Base-by-base conservation (phyloP, 2,797 vertebrate genomes). In the Typhlichthys eigenmanni region DNA sequence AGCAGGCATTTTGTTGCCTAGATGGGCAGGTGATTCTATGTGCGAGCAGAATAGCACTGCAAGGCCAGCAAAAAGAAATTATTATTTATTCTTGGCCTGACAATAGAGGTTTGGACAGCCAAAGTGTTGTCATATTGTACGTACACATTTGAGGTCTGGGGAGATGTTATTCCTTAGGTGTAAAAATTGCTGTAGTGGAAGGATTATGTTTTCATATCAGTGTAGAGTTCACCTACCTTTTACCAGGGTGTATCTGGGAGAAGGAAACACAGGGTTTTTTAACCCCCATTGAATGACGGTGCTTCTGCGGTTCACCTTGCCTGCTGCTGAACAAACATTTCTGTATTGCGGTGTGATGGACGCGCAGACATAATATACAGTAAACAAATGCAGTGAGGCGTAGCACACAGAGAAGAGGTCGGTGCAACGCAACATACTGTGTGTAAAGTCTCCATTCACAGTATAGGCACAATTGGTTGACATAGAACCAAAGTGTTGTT, bases 21-120 rank as follows among this genome's bases (percentile, higher is more conserved):
- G 89, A 91, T 87, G 91, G 89, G 90, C 91, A 92, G 91, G 91
- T 92, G 92, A 91, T 92, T 91, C 87, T 79, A 78, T 82, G 88
- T 89, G 88, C 81, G 83, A 89, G 90, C 75, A 85, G 86, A 90
- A 87, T 84, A 78, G 83, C 79, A 80, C 69, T 74, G 87, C 80
- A 84, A 87, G 85, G 80, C 84, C 88, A 87, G 85, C 87, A 73
- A 69, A 80, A 79, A 85, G 83, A 82, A 88, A 89, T 88, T 85
- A 90, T 91, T 90, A 89, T 91, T 89, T 91, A 88, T 90, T 91
- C 85, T 79, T 79, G 81, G 74, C 77, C 68, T 82, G 81, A 89
- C 87, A 90, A 91, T 85, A 78, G 83, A 83, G 79, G 79, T 75
- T 85, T 87, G 83, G 88, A 86, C 86, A 78, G 85, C 85, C 82